Conservation (phyloP, 1,140 invertebrate species). For the Drosophila ogumai region DNA sequence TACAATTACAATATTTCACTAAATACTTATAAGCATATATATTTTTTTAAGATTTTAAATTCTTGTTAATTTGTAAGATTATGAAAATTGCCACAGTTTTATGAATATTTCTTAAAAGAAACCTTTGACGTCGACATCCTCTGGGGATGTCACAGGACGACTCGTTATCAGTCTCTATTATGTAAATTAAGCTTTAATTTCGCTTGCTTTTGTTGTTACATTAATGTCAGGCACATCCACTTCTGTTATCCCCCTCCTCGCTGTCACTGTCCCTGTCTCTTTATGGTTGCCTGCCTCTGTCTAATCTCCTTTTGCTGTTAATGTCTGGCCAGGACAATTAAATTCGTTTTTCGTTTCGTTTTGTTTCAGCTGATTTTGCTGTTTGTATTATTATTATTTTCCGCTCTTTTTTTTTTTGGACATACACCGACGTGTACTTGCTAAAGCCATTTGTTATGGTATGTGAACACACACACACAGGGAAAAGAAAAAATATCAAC, state of each 20-base stretch:
- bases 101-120: background rate
- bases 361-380: slow-evolving; percentile 33
- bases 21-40: background rate
- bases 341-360: slow-evolving; percentile 17
- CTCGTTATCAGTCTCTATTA: slow-evolving; percentile 44
- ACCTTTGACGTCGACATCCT: background rate
- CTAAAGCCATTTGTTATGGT: slow-evolving; percentile 43
- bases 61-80: background rate
- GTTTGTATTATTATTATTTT: slow-evolving; percentile 6
- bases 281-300: background rate
- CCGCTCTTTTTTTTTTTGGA: background rate
- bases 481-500: background rate
- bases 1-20: background rate
- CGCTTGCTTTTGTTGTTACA: slow-evolving; percentile 35
- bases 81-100: background rate
- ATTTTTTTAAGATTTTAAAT: background rate
- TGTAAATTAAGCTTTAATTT: slow-evolving; percentile 46
- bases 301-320: slow-evolving; percentile 26
- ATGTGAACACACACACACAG: slow-evolving; percentile 8
- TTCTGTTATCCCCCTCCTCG: background rate
- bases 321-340: slow-evolving; percentile 42
- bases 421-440: slow-evolving; percentile 31
- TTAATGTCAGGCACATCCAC: slow-evolving; percentile 22
- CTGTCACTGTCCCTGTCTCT: background rate
- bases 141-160: background rate